Base-by-base conservation (phyloP, 2,113 vertebrate genomes). In the Forbesichthys papilliferus region DNA sequence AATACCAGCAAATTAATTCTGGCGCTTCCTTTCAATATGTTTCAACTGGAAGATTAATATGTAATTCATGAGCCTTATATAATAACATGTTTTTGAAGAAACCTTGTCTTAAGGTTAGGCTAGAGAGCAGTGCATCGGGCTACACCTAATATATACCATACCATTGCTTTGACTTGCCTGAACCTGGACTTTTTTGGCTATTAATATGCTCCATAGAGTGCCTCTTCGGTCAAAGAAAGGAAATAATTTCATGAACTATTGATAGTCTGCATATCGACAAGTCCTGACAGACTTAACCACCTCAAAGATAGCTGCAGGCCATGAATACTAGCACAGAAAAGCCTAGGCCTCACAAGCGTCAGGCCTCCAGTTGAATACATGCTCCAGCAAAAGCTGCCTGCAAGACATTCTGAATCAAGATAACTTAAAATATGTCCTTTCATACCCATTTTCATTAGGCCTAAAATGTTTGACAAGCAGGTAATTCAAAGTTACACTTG, bases 261-360 rank as follows among this genome's bases (percentile, higher is more conserved):
- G 54, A 54, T 59, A 4, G 0, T 36, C 54, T 77, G 49, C 74
- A 78, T 49, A 49, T 53, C 49, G 52, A 78, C 81, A 71, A 73
- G 76, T 59, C 74, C 60, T 52, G 54, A 80, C 76, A 81, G 65
- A 86, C 73, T 14, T 61, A 59, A 59, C 47, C 57, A 69, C 48
- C 11, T 48, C 46, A 55, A 71, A 79, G 14, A 59, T 1, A 51
- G 77, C 81, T 67, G 27, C 58, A 55, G 81, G 81, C 52, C 42
- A 9, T 54, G 27, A 82, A 76, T 56, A 74, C 61, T 42, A 12
- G 63, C 68, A 74, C 67, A 77, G 18, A 55, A 18, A 71, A 71
- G 61, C 2, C 56, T 57, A 14, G 57, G 62, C 53, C 61, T 57
- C 60, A 66, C 46, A 69, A 74, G 75, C 54, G 42, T 34, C 60